A percentile compares a stretch with the other conserved stretches of the same genome.
Evolutionary conservation across 2,113 vertebrate genomes (phyloP).

Genomic region (Colistium nudipinnis): DNA sequence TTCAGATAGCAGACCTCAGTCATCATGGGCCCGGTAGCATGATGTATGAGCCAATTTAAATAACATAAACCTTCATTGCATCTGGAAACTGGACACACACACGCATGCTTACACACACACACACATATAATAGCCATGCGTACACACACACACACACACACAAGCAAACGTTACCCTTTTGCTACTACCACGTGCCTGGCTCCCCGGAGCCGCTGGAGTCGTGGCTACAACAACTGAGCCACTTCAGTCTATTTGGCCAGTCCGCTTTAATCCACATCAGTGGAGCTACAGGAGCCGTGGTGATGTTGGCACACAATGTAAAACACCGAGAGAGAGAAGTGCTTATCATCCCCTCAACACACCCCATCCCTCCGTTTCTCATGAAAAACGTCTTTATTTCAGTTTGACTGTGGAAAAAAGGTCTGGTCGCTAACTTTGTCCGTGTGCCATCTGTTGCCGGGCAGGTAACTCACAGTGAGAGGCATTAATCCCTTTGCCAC

Average conservation of each 20-base stretch:
- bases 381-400: not conserved
- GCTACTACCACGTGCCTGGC: slow-evolving; percentile 35
- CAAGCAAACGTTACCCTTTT: slow-evolving; percentile 52
- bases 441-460: not conserved
- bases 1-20: slow-evolving; percentile 64
- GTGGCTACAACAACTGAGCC: slow-evolving; percentile 64
- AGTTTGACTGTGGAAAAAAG: not conserved
- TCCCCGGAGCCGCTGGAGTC: slow-evolving; percentile 53
- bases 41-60: slow-evolving; percentile 71
- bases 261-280: slow-evolving; percentile 67
- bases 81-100: slow-evolving; percentile 56
- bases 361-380: slow-evolving; percentile 6
- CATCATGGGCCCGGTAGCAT: slow-evolving; percentile 64
- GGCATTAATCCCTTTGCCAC: slow-evolving; percentile 11
- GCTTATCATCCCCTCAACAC: slow-evolving; percentile 28
- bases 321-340: slow-evolving; percentile 22
- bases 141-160: not conserved
- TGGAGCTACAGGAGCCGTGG: slow-evolving; percentile 39
- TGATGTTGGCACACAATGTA: slow-evolving; percentile 56
- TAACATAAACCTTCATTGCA: slow-evolving; percentile 58
- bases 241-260: slow-evolving; percentile 64
- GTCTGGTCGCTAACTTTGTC: not conserved
- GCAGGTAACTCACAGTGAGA: not conserved
- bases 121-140: slow-evolving; percentile 25
- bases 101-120: slow-evolving; percentile 4